Percentiles rank a stretch among this genome's conserved stretches.
Evolutionary conservation across 2,888 invertebrate genomes (phyloP).

Genomic region (Portevinia maculata): DNA sequence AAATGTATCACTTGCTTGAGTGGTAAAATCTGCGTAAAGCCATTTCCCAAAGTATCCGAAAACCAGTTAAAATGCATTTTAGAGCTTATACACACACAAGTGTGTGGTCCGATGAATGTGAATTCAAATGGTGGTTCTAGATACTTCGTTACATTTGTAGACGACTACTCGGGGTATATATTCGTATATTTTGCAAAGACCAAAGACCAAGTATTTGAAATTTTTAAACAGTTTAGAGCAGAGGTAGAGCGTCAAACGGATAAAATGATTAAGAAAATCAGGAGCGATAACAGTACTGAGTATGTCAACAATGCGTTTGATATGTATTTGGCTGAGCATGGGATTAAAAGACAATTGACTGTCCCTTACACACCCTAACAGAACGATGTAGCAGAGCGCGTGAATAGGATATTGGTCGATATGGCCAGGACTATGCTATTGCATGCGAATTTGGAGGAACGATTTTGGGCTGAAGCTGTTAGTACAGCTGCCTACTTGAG

Average conservation of each 20-base stretch:
- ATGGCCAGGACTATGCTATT: constrained; percentile 75
- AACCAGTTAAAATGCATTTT: too few relatives aligned
- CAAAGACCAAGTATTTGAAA: constrained; percentile 52
- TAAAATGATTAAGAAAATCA: constrained; percentile 52
- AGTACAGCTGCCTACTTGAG: too few relatives aligned
- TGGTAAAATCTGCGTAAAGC: constrained; percentile 39
- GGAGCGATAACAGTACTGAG: constrained; percentile 61
- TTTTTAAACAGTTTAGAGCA: constrained; percentile 56
- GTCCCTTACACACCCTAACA: too few relatives aligned
- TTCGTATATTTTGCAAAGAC: constrained; percentile 63
- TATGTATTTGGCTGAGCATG: too few relatives aligned
- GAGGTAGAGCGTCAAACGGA: constrained; percentile 58
- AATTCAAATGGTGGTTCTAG: constrained; percentile 59
- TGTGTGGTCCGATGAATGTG: constrained; percentile 60
- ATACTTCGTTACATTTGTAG: constrained; percentile 71
- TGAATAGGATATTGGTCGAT: too few relatives aligned
- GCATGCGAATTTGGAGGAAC: too few relatives aligned
- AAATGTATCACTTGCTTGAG: constrained; percentile 51
- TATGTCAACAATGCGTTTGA: constrained; percentile 47
- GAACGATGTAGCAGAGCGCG: too few relatives aligned
- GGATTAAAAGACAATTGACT: too few relatives aligned
- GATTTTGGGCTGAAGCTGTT: too few relatives aligned
- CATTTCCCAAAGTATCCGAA: too few relatives aligned
- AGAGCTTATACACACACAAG: constrained; percentile 64
- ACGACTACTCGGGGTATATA: constrained; percentile 54